Evolutionary conservation across 2,888 invertebrate genomes (phyloP).

Genomic region (Parochlus steinenii): DNA sequence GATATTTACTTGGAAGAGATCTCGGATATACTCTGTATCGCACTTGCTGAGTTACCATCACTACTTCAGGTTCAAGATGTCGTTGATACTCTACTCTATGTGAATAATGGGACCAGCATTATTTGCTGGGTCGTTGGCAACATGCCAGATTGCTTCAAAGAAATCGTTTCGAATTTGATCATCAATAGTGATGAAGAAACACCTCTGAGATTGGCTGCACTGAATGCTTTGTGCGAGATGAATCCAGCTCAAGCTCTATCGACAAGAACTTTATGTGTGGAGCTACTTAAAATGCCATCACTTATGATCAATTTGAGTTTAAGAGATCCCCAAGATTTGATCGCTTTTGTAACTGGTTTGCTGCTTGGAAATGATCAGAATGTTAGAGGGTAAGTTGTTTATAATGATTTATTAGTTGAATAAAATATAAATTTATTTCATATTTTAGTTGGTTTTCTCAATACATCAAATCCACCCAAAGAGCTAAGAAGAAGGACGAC

Average conservation of each 20-base stretch:
- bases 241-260: constrained; percentile 75
- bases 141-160: constrained; percentile 82
- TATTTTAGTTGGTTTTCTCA: constrained; percentile 11
- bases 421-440: constrained; percentile 54
- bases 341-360: constrained; percentile 77
- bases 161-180: constrained; percentile 75
- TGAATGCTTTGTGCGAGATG: constrained; percentile 72
- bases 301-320: constrained; percentile 70
- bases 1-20: constrained; percentile 90
- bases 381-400: constrained; percentile 76
- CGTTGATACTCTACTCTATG: constrained; percentile 73
- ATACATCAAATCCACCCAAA: too few relatives aligned
- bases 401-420: too few relatives aligned
- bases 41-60: constrained; percentile 81
- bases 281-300: constrained; percentile 78
- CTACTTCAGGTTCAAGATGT: constrained; percentile 66
- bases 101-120: constrained; percentile 77
- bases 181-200: constrained; percentile 83
- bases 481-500: too few relatives aligned
- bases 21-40: constrained; percentile 85
- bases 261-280: constrained; percentile 74
- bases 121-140: constrained; percentile 87
- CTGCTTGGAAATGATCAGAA: constrained; percentile 79
- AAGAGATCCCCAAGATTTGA: constrained; percentile 43
- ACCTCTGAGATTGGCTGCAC: constrained; percentile 49